Conservation (phyloP, 2,113 vertebrate genomes). For the Syngnathoides biaculeatus region DNA sequence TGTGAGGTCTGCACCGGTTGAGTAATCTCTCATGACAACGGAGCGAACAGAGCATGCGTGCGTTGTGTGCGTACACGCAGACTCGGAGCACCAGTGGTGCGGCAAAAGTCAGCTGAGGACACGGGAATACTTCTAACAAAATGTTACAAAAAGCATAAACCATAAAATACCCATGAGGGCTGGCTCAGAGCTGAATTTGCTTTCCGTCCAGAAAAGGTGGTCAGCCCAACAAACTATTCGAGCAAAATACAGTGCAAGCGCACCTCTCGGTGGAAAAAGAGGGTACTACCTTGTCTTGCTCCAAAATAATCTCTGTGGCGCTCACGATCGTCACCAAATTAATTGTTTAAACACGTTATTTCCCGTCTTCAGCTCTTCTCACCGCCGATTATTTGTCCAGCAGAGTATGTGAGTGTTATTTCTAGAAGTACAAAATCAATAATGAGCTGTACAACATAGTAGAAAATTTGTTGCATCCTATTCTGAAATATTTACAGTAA, state of each 20-base stretch:
- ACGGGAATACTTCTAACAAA: conserved; percentile 13
- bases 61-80: neutral
- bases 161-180: conserved; percentile 18
- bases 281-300: neutral
- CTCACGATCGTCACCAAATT: neutral
- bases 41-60: conserved; percentile 16
- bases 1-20: conserved; percentile 20
- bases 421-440: conserved; percentile 28
- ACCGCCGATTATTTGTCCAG: neutral
- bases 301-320: neutral
- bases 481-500: neutral
- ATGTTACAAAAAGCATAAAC: conserved; percentile 22
- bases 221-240: neutral
- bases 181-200: conserved; percentile 4
- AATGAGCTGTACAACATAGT: neutral
- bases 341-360: neutral
- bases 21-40: conserved; percentile 13
- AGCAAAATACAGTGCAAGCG: conserved; percentile 21
- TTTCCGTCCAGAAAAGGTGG: conserved; percentile 10
- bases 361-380: neutral
- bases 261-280: conserved; percentile 49
- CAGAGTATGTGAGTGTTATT: conserved; percentile 18
- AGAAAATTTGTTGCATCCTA: neutral
- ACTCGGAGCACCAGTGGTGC: neutral
- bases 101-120: conserved; percentile 23